Conservation (phyloP, 2,797 vertebrate species). For the Emydoidea blandingii region DNA sequence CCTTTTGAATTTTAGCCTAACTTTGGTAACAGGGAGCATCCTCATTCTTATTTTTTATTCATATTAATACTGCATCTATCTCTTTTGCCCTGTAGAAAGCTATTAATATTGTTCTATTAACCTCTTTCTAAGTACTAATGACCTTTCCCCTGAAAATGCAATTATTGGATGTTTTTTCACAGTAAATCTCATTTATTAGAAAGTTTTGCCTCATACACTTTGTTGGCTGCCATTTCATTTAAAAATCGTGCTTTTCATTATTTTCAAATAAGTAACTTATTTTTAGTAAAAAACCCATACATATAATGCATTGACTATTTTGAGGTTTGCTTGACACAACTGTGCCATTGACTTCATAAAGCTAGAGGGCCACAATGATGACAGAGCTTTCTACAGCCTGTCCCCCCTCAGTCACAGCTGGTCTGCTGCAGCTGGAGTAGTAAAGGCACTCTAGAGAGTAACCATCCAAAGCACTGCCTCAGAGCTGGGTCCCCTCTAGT, state of each 20-base stretch:
- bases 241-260: slow-evolving; percentile 73
- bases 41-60: slow-evolving; percentile 77
- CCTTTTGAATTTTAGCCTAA: slow-evolving; percentile 73
- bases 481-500: not conserved
- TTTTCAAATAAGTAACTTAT: slow-evolving; percentile 79
- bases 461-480: not conserved
- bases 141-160: slow-evolving; percentile 77
- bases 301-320: slow-evolving; percentile 26
- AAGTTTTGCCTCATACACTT: slow-evolving; percentile 78
- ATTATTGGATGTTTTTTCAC: slow-evolving; percentile 79
- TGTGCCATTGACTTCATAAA: not conserved
- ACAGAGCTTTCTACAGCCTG: not conserved
- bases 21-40: slow-evolving; percentile 64
- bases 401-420: fast-evolving
- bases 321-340: not conserved
- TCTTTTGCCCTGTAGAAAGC: slow-evolving; percentile 67
- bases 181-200: slow-evolving; percentile 83
- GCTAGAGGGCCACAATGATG: not conserved
- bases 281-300: slow-evolving; percentile 64
- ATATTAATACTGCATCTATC: slow-evolving; percentile 72
- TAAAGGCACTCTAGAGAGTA: not conserved
- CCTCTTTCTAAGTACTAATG: slow-evolving; percentile 70
- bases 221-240: slow-evolving; percentile 75
- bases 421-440: not conserved
- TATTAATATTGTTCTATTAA: slow-evolving; percentile 78